Percentiles rank a stretch among this genome's conserved stretches.
phyloP scores from a whole-genome alignment of 2,113 vertebrate species.

The Misgurnus anguillicaudatus region DNA sequence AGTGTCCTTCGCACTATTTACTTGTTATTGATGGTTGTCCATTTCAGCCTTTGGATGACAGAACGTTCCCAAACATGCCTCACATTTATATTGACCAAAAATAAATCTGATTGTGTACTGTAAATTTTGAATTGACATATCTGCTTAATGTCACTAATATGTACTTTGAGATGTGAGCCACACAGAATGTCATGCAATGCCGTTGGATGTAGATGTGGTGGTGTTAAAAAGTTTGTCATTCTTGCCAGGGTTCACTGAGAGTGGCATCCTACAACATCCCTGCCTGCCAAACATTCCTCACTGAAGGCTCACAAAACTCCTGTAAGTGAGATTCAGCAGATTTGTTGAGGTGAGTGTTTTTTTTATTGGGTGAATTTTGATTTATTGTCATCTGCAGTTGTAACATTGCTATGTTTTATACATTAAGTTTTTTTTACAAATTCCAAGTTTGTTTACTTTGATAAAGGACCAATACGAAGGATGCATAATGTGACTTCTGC shows the following conservation, averaged over 20 bases:
- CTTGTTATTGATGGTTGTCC: not conserved
- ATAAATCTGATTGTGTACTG: not conserved
- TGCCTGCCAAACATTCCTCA: constrained; percentile 42
- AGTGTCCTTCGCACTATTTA: constrained; percentile 13
- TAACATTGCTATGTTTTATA: not conserved
- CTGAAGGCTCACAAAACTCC: constrained; percentile 42
- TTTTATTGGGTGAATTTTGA: not conserved
- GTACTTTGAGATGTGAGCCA: not conserved
- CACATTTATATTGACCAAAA: not conserved
- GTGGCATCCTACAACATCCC: constrained; percentile 37
- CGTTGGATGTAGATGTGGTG: constrained; percentile 2
- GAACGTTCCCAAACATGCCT: not conserved
- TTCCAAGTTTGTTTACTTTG: not conserved
- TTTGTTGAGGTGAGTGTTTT: constrained; percentile 38
- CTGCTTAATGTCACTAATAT: not conserved
- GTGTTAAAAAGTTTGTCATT: constrained; percentile 37
- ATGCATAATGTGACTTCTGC: not conserved
- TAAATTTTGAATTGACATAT: not conserved
- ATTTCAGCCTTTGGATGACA: constrained; percentile 4
- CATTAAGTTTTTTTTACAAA: not conserved
- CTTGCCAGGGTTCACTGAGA: constrained; percentile 48
- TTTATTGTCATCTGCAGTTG: not conserved
- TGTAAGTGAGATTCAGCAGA: constrained; percentile 44
- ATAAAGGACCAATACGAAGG: not conserved
- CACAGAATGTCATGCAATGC: not conserved